Evolutionary conservation across 2,113 vertebrate species (phyloP).

Genomic region (Oxygymnocypris stewartii): DNA sequence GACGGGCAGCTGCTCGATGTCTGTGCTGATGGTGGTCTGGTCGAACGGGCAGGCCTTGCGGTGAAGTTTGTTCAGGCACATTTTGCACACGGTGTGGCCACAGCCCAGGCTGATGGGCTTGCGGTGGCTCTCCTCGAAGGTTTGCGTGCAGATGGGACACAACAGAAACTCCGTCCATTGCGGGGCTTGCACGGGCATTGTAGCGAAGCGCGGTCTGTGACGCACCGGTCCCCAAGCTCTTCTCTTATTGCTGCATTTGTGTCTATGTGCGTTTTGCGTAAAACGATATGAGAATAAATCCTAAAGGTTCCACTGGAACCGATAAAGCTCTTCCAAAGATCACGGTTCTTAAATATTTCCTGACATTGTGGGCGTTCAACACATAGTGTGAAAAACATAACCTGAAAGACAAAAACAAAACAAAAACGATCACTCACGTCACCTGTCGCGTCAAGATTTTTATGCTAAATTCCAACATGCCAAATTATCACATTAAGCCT

Average conservation of each 20-base stretch:
- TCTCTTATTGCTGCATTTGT: constrained; percentile 15
- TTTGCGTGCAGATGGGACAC: constrained; percentile 99
- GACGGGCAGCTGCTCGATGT: constrained; percentile 96
- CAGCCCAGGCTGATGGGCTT: constrained; percentile 97
- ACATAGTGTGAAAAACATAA: constrained; percentile 88
- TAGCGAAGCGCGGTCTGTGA: constrained; percentile 73
- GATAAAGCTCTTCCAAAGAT: constrained; percentile 68
- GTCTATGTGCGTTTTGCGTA: constrained; percentile 57
- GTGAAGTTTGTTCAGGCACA: constrained; percentile 99
- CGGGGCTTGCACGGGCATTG: constrained; percentile 99
- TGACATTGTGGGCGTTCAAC: constrained; percentile 80
- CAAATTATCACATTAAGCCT: neutral
- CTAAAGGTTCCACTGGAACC: constrained; percentile 92
- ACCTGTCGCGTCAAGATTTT: too few relatives aligned
- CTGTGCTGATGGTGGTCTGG: constrained; percentile 97
- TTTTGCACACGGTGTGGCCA: constrained; percentile 98
- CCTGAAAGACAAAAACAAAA: constrained; percentile 70
- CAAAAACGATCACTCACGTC: neutral
- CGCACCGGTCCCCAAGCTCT: constrained; percentile 20
- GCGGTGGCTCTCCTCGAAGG: constrained; percentile 94
- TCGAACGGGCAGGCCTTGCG: constrained; percentile 98
- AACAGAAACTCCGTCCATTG: constrained; percentile 99
- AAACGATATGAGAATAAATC: constrained; percentile 73
- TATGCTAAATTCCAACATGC: neutral
- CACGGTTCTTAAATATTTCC: constrained; percentile 80